Conservation (phyloP, 2,888 invertebrate species). For the Eupeodes luniger region DNA sequence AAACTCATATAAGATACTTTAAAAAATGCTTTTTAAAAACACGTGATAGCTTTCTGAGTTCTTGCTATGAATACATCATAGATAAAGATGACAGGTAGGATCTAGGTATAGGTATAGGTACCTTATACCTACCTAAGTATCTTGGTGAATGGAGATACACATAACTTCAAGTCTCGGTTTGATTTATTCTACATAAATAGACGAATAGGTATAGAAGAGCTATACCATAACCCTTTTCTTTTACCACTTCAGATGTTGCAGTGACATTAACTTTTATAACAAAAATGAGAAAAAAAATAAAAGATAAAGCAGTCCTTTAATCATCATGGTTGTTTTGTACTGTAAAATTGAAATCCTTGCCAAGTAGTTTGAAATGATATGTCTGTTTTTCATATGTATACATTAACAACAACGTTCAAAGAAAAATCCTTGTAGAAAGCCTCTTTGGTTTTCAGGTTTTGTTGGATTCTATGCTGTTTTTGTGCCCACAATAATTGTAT, state of each 20-base stretch:
- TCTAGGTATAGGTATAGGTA: no score
- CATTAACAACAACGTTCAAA: constrained; percentile 13
- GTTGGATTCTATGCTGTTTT: constrained; percentile 18
- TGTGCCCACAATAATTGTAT: constrained; percentile 23
- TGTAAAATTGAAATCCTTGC: constrained; percentile 55
- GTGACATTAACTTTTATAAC: constrained; percentile 36
- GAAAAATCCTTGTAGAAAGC: constrained; percentile 49
- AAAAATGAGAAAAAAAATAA: constrained; percentile 2
- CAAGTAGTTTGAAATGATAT: constrained; percentile 43
- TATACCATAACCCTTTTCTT: constrained; percentile 25
- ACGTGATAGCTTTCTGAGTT: constrained; percentile 25
- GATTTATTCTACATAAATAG: constrained; percentile 11
- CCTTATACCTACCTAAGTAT: background rate
- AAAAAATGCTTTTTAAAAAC: constrained; percentile 18
- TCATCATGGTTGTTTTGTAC: constrained; percentile 48
- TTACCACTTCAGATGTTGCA: constrained; percentile 44
- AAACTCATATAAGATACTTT: constrained; percentile 11
- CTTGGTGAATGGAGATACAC: constrained; percentile 14
- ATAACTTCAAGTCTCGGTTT: constrained; percentile 25
- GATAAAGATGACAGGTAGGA: constrained; percentile 1
- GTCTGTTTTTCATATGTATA: constrained; percentile 37
- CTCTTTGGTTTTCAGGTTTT: constrained; percentile 33
- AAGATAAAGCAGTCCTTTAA: constrained; percentile 46
- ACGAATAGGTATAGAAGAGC: background rate
- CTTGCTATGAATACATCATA: constrained; percentile 20